phyloP scores from a whole-genome alignment of 2,888 invertebrate genomes.

The Watsonalla binaria region DNA sequence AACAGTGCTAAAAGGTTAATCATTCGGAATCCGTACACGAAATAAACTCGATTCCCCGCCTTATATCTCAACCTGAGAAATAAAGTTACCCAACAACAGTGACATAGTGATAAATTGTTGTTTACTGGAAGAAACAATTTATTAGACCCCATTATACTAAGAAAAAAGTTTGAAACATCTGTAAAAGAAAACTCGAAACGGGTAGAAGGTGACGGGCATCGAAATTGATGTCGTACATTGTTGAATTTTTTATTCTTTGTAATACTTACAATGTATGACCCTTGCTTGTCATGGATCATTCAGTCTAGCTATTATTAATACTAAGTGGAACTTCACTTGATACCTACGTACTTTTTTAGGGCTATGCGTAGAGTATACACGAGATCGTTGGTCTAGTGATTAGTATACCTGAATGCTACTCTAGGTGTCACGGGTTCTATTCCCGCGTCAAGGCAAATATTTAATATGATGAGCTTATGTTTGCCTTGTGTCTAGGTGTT shows the following conservation, averaged over 20 bases:
- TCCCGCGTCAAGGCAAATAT: too few relatives aligned
- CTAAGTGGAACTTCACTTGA: too few relatives aligned
- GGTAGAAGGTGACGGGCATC: neutral
- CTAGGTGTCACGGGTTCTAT: too few relatives aligned
- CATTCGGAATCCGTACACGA: conserved; percentile 48
- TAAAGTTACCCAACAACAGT: conserved; percentile 36
- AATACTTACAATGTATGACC: neutral
- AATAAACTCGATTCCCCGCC: conserved; percentile 39
- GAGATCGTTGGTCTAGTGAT: too few relatives aligned
- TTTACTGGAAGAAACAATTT: conserved; percentile 46
- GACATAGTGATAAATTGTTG: conserved; percentile 49
- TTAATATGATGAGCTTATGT: too few relatives aligned
- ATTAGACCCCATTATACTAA: conserved; percentile 33
- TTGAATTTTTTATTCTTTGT: neutral
- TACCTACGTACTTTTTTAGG: too few relatives aligned
- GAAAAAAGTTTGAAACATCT: conserved; percentile 12
- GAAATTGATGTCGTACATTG: neutral
- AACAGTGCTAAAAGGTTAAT: conserved; percentile 49
- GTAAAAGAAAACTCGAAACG: conserved; percentile 2
- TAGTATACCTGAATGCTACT: too few relatives aligned
- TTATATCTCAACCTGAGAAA: conserved; percentile 41
- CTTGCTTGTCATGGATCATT: neutral
- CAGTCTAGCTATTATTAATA: too few relatives aligned
- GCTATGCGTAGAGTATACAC: too few relatives aligned
- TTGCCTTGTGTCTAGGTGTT: too few relatives aligned